Evolutionary conservation across 2,113 vertebrate genomes (phyloP), one percentile per base, ranked within the genome.

Genomic region (Enhydra lutris): DNA sequence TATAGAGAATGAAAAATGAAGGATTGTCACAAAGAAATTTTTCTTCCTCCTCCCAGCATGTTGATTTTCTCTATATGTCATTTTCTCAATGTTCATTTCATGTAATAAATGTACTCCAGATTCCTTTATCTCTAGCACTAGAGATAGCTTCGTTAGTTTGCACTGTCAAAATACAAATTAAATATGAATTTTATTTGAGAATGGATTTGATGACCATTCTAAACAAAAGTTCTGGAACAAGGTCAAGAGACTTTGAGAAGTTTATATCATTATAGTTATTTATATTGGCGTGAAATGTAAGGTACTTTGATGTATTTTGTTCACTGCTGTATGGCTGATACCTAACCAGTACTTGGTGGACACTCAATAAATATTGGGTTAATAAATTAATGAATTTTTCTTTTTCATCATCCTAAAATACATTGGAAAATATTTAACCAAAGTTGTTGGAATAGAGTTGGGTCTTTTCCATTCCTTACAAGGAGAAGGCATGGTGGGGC

Each of bases 111-210:
- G 45, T 67, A 79, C 42, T 95, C 57, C 76, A 92, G 45, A 90
- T 93, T 91, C 87, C 59, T 92, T 97, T 63, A 92, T 94, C 59
- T 96, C 71, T 78, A 88, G 34, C 69, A 65, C 59, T 89, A 94
- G 86, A 91, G 55, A 95, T 94, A 97, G 10, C 47, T 91, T 96
- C 20, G 45, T 59, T 93, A 81, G 61, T 89, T 61, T 94, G 21
- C 34, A 92, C 76, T 91, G 65, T 94, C 90, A 94, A 88, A 95
- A 97, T 94, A 91, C 26, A 94, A 95, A 95, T 96, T 65, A 91
- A 95, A 88, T 86, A 74, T 71, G 45, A 81, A 74, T 97, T 97
- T 93, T 94, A 82, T 94, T 76, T 93, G 78, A 94, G 26, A 97
- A 95, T 59, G n/a, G 21, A 85, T 67, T 63, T 17, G 83, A 65